These are phyloP conservation scores for Phymastichus coffea DNA, from an alignment of 1,140 invertebrate species.

Conservation along the genomic window DNA sequence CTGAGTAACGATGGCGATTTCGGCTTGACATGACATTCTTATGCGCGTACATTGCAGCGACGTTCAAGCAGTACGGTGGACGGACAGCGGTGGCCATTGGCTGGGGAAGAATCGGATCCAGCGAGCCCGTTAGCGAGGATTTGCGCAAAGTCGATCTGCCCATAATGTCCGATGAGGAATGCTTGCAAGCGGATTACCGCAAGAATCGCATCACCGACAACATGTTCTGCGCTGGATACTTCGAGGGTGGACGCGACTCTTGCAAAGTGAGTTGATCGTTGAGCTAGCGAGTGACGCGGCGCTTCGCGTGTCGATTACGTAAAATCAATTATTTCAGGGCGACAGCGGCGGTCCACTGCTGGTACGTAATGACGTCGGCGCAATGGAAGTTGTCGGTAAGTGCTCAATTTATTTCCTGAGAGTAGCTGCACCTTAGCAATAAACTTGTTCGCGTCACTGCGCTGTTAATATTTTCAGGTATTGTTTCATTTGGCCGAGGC, in stretches of 20 bases:
- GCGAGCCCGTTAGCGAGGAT: conserved; percentile 62
- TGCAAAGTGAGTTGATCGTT: conserved; percentile 63
- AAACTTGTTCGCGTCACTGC: too few species aligned
- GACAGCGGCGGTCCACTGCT: conserved; percentile 62
- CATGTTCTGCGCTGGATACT: conserved; percentile 77
- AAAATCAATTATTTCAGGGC: conserved; percentile 42
- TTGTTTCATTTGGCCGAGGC: conserved; percentile 77
- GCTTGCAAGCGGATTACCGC: conserved; percentile 58
- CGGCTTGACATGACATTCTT: too few species aligned
- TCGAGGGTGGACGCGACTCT: conserved; percentile 69
- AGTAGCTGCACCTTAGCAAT: too few species aligned
- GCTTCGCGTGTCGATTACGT: neutral
- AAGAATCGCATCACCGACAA: conserved; percentile 65
- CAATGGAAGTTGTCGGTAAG: conserved; percentile 60
- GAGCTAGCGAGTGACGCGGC: neutral
- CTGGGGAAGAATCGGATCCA: conserved; percentile 72
- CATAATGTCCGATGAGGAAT: conserved; percentile 62
- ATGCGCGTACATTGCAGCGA: neutral
- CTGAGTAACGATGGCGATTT: neutral
- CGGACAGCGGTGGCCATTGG: conserved; percentile 70
- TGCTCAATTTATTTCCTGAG: too few species aligned
- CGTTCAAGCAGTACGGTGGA: conserved; percentile 62
- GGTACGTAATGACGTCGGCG: conserved; percentile 48
- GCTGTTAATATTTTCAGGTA: too few species aligned
- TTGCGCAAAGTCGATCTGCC: conserved; percentile 63